These are phyloP conservation scores for Theocolax elegans DNA, from an alignment of 1,140 invertebrate species.

Conservation along the genomic window DNA sequence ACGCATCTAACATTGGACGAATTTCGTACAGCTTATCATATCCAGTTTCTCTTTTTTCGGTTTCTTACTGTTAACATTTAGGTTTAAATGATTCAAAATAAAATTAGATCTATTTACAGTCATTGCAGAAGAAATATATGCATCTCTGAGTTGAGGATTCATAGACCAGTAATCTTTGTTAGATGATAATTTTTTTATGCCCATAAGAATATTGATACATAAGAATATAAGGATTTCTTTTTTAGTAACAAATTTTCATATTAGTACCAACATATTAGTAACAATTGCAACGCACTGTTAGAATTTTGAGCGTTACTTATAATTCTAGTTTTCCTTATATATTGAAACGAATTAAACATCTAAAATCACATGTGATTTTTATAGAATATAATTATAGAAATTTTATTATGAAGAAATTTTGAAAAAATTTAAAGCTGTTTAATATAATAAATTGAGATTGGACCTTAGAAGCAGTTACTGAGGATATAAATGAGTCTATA, in stretches of 20 bases:
- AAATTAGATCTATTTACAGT: constrained; percentile 60
- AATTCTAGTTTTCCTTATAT: too few relatives aligned
- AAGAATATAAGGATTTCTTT: constrained; percentile 50
- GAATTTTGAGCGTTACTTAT: too few relatives aligned
- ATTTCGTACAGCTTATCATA: constrained; percentile 62
- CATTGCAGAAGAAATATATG: constrained; percentile 57
- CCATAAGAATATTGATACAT: constrained; percentile 52
- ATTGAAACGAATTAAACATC: too few relatives aligned
- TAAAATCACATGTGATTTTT: too few relatives aligned
- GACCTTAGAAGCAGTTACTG: too few relatives aligned
- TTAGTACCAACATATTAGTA: too few relatives aligned
- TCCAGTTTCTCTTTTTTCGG: constrained; percentile 47
- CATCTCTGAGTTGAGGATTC: constrained; percentile 54
- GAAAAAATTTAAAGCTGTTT: too few relatives aligned
- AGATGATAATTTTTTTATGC: constrained; percentile 48
- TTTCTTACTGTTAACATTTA: constrained; percentile 55
- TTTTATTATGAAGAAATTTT: too few relatives aligned
- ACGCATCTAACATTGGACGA: constrained; percentile 50
- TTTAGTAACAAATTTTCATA: constrained; percentile 31
- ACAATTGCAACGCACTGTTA: too few relatives aligned
- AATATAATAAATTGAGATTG: too few relatives aligned
- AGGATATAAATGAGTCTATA: too few relatives aligned
- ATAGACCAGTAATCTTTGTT: constrained; percentile 57
- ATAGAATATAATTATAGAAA: too few relatives aligned
- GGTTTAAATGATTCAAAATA: constrained; percentile 53